Conservation (phyloP, 2,797 vertebrate genomes). For the Acrossocheilus wenchowensis region DNA sequence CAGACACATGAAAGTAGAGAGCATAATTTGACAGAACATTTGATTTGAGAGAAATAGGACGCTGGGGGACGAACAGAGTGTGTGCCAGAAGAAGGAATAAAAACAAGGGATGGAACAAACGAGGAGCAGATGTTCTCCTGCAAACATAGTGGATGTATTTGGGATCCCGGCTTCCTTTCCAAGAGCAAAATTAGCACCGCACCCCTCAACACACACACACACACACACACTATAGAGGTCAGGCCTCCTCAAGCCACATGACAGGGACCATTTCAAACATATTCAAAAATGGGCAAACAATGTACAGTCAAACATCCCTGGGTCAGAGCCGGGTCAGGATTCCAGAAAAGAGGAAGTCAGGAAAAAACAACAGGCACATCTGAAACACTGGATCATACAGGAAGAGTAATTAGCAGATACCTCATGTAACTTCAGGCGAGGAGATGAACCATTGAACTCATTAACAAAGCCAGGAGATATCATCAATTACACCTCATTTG, state of each 20-base stretch:
- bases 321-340: conserved; percentile 33
- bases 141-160: conserved; percentile 63
- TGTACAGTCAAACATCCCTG: not conserved
- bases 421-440: conserved; percentile 23
- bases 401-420: conserved; percentile 48
- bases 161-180: conserved; percentile 61
- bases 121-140: conserved; percentile 77
- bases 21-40: conserved; percentile 46
- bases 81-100: conserved; percentile 64
- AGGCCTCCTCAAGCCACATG: conserved; percentile 24
- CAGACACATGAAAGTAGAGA: conserved; percentile 46
- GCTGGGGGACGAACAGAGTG: conserved; percentile 56
- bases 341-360: conserved; percentile 40
- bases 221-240: conserved; percentile 25
- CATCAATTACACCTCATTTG: conserved; percentile 27
- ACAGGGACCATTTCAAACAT: conserved; percentile 37
- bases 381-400: conserved; percentile 40
- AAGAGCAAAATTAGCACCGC: conserved; percentile 57
- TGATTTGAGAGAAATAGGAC: conserved; percentile 47
- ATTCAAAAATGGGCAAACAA: conserved; percentile 35
- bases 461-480: conserved; percentile 28
- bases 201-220: conserved; percentile 32
- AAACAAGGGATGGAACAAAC: conserved; percentile 72
- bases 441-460: conserved; percentile 42
- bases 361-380: conserved; percentile 27